A percentile compares a stretch with the other conserved stretches of the same genome.
Conservation (phyloP, 2,888 invertebrate genomes). For the Leptinotarsa peninsularis region DNA sequence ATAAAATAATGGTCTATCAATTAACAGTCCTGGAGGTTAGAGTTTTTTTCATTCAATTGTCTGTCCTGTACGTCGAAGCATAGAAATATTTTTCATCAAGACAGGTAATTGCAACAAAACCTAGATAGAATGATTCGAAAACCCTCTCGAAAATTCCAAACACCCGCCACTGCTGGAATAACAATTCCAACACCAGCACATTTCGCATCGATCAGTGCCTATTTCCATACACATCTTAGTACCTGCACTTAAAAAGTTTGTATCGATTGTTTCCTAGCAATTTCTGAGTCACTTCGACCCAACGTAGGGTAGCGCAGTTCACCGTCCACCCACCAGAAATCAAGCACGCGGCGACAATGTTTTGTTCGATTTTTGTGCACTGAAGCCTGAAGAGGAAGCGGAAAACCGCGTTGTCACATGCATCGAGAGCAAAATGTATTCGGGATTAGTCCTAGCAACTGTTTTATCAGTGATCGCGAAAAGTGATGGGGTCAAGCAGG, state of each 20-base stretch:
- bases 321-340: slow-evolving; percentile 27
- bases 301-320: slow-evolving; percentile 44
- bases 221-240: slow-evolving; percentile 44
- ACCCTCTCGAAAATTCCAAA: too few relatives aligned
- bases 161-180: slow-evolving; percentile 2
- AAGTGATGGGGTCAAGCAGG: slow-evolving; percentile 35
- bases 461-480: slow-evolving; percentile 27
- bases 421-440: slow-evolving; percentile 37
- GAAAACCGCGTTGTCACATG: slow-evolving; percentile 31
- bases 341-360: slow-evolving; percentile 34
- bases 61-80: too few relatives aligned
- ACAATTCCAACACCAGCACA: slow-evolving; percentile 9
- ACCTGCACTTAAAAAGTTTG: slow-evolving; percentile 52
- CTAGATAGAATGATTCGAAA: too few relatives aligned
- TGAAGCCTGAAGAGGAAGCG: slow-evolving; percentile 55
- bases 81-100: too few relatives aligned
- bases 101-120: too few relatives aligned
- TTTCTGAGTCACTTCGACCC: slow-evolving; percentile 51
- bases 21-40: too few relatives aligned
- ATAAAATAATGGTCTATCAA: too few relatives aligned
- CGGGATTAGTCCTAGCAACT: slow-evolving; percentile 11
- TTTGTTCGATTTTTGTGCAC: slow-evolving; percentile 51
- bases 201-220: slow-evolving; percentile 42
- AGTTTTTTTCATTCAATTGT: too few relatives aligned
- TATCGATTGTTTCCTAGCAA: slow-evolving; percentile 61